These are phyloP conservation scores for Pyrrhosoma nymphula DNA, from an alignment of 2,888 invertebrate species.

Conservation along the genomic window DNA sequence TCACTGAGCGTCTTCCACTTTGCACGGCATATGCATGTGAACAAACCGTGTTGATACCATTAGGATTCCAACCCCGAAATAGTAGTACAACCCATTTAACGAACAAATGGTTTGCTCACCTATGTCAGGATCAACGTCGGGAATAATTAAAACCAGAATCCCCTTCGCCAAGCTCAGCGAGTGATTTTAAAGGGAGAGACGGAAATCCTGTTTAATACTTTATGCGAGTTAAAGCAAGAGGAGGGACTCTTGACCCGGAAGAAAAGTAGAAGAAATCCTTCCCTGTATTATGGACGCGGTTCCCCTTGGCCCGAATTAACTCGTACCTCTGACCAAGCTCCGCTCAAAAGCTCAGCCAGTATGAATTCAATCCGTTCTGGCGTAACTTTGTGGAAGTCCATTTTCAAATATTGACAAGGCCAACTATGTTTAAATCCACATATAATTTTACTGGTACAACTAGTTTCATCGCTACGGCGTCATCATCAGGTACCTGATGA, in stretches of 20 bases:
- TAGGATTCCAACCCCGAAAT: not conserved
- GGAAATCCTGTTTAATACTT: constrained; percentile 14
- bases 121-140: not conserved
- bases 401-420: no score
- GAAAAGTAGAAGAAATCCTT: not conserved
- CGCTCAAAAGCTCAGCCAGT: not conserved
- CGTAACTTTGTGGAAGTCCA: no score
- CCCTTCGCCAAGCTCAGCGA: not conserved
- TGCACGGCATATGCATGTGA: no score
- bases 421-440: no score
- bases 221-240: not conserved
- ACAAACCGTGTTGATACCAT: no score
- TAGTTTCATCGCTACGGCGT: no score
- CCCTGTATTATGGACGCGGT: not conserved
- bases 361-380: no score
- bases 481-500: no score
- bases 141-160: not conserved
- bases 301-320: not conserved
- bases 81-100: not conserved
- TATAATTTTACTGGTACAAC: no score
- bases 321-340: not conserved
- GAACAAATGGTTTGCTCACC: not conserved
- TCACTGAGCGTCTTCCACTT: no score
- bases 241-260: not conserved
- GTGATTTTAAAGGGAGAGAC: not conserved